Evolutionary conservation across 1,140 invertebrate species (phyloP).

Genomic region (Penaeus japonicus): DNA sequence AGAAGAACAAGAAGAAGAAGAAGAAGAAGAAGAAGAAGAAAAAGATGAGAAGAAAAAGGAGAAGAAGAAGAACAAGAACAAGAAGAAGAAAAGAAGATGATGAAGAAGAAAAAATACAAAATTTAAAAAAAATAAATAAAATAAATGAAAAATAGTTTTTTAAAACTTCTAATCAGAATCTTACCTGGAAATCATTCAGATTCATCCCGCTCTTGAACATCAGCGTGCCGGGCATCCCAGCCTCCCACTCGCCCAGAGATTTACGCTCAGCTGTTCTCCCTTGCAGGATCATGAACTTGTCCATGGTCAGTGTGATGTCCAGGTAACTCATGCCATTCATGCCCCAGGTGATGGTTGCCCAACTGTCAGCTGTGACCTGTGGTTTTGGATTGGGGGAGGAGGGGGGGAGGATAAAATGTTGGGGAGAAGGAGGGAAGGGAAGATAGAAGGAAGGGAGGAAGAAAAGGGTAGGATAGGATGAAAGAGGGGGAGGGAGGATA

Average conservation of each 20-base stretch:
- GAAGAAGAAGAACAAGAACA: too few relatives aligned
- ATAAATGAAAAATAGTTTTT: neutral
- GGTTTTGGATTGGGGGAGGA: too few relatives aligned
- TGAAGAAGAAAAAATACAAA: too few relatives aligned
- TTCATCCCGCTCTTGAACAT: constrained; percentile 71
- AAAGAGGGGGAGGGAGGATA: too few relatives aligned
- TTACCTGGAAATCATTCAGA: constrained; percentile 70
- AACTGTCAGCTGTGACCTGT: constrained; percentile 60
- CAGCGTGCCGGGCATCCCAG: constrained; percentile 72
- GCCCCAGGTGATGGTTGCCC: constrained; percentile 70
- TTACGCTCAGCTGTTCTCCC: constrained; percentile 69
- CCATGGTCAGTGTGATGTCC: constrained; percentile 76
- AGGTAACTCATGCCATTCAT: constrained; percentile 77
- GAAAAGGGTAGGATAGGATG: too few relatives aligned
- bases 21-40: too few relatives aligned
- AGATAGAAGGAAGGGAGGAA: too few relatives aligned
- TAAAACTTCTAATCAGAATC: neutral
- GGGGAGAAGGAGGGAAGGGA: too few relatives aligned
- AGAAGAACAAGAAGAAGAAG: too few relatives aligned
- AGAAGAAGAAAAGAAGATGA: too few relatives aligned
- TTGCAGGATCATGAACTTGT: constrained; percentile 67
- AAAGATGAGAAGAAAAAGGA: too few relatives aligned
- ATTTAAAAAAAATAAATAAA: neutral
- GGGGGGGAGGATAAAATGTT: too few relatives aligned
- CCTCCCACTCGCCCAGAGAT: constrained; percentile 74